Conservation (phyloP, 2,113 vertebrate species). For the Trichomycterus rosablanca region DNA sequence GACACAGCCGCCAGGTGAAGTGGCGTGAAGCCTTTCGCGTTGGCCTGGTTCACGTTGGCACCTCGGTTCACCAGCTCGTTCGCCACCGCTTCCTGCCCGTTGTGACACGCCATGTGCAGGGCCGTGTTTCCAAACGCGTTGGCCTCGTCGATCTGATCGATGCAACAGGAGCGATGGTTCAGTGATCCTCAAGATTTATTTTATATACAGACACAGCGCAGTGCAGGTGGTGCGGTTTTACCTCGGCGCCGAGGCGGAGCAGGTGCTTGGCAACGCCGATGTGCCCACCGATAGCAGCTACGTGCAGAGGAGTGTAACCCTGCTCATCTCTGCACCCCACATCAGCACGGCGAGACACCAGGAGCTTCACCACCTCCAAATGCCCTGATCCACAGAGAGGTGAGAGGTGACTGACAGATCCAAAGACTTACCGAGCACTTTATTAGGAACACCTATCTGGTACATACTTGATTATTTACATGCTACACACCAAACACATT, state of each 20-base stretch:
- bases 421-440: too few species aligned
- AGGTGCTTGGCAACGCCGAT: constrained; percentile 84
- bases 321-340: constrained; percentile 83
- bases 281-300: constrained; percentile 84
- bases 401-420: too few species aligned
- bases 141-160: constrained; percentile 80
- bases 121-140: constrained; percentile 88
- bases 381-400: constrained; percentile 69
- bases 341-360: constrained; percentile 80
- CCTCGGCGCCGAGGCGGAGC: constrained; percentile 82
- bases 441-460: too few species aligned
- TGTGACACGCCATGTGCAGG: constrained; percentile 93
- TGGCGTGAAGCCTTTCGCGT: constrained; percentile 81
- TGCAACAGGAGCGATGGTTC: neutral
- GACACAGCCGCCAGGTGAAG: constrained; percentile 90
- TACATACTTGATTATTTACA: too few species aligned
- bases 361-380: constrained; percentile 87
- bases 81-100: constrained; percentile 86
- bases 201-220: too few species aligned
- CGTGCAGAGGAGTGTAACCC: constrained; percentile 89
- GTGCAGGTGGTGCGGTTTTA: constrained; percentile 52
- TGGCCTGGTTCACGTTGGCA: constrained; percentile 88
- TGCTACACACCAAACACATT: too few species aligned
- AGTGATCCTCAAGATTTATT: too few species aligned
- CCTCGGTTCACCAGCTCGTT: constrained; percentile 87